Base-by-base conservation (phyloP, 1,140 invertebrate species). In the Rhynchophorus ferrugineus region DNA sequence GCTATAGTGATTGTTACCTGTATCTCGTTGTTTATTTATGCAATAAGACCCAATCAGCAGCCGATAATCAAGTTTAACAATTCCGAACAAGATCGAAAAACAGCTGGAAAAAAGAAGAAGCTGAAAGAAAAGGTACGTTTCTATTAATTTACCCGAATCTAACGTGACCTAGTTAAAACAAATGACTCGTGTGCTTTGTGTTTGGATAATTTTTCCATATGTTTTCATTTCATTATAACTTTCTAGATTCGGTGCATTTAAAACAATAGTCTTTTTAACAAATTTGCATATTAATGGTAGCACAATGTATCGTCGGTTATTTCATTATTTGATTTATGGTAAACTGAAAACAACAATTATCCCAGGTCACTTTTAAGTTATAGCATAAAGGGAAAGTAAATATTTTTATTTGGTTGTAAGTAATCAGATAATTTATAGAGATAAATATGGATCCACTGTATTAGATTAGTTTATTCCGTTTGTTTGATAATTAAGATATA, bases 61-160 rank as follows among this genome's bases (percentile, higher is more conserved):
- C 83, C 83, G 59, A n/a, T n/a, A n/a, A n/a, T n/a, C n/a, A 78
- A 80, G 57, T 85, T 84, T 62, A 78, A 81, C 60, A 70, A 84
- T 24, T 74, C 79, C 3, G 65, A 69, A 52, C 79, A 79, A 57
- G 80, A 83, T 56, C 76, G 77, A 61, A 83, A 83, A 70, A 74
- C 76, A 49, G 71, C 73, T 47, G 77, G 69, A 55, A 83, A 82
- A 66, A 84, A 83, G 67, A 77, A 77, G 50, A 83, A 84, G 76
- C 71, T 71, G 35, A 82, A 82, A 67, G 82, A 85, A 62, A 84
- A 85, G 79, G 82, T 84, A 68, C 73, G 73, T 3, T 22, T 5
- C 21, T 3, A 5, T 8, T 13, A 3, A 13, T 9, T 44, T 24
- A 20, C n/a, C 1, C 1, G 13, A 24, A 14, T 11, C 11, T 18